Conservation (phyloP, 2,797 vertebrate species). For the Paratrypauchen microcephalus region DNA sequence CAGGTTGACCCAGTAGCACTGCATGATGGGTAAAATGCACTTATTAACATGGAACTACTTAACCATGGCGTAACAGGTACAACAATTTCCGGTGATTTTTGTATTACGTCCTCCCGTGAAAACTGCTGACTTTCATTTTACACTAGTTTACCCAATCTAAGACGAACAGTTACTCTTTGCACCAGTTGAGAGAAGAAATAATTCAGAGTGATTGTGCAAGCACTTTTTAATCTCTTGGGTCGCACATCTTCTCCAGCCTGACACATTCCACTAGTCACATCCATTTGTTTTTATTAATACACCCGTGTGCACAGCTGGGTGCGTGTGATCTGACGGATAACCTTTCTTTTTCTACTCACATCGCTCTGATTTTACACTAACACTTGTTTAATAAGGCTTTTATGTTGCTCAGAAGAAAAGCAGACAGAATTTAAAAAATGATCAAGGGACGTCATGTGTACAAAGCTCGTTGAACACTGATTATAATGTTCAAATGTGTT, state of each 20-base stretch:
- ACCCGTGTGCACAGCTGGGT: slow-evolving; percentile 25
- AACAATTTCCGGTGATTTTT: neutral
- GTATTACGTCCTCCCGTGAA: too few species aligned
- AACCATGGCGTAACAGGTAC: neutral
- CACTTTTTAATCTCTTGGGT: neutral
- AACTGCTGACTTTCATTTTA: too few species aligned
- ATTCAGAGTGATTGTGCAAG: neutral
- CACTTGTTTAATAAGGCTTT: slow-evolving; percentile 27
- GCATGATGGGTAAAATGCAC: too few species aligned
- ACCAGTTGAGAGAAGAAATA: neutral
- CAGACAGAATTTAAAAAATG: slow-evolving; percentile 20
- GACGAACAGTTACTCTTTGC: too few species aligned
- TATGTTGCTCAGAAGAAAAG: slow-evolving; percentile 19
- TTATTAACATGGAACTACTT: neutral
- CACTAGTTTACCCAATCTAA: too few species aligned
- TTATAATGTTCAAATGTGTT: slow-evolving; percentile 11
- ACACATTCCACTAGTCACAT: slow-evolving; percentile 16
- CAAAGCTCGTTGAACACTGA: slow-evolving; percentile 10
- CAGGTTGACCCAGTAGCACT: too few species aligned
- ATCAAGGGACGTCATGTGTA: slow-evolving; percentile 28
- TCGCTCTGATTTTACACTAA: slow-evolving; percentile 25
- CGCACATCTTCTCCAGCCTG: neutral
- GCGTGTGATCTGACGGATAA: slow-evolving; percentile 27
- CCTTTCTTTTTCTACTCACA: slow-evolving; percentile 34
- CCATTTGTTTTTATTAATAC: slow-evolving; percentile 40